Percentiles rank a stretch among this genome's conserved stretches.
phyloP scores from a whole-genome alignment of 1,140 invertebrate species.

The Drosophila lowei region DNA sequence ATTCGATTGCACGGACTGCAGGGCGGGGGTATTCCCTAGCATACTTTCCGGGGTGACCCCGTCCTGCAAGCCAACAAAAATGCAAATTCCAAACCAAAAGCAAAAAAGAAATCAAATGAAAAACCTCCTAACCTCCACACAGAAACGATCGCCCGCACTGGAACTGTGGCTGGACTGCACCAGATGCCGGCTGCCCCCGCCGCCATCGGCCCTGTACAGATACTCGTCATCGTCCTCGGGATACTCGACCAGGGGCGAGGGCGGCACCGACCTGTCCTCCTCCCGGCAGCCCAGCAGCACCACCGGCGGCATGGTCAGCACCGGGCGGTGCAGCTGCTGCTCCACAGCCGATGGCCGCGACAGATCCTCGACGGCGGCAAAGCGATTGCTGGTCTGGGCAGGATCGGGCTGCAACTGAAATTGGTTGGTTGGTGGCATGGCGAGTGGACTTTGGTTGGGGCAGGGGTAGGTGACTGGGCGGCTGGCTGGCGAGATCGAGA shows the following conservation, averaged over 20 bases:
- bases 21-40: no score
- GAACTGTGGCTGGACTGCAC: slow-evolving; percentile 70
- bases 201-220: slow-evolving; percentile 27
- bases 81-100: slow-evolving; percentile 34
- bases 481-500: slow-evolving; percentile 24
- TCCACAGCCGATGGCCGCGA: slow-evolving; percentile 48
- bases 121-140: slow-evolving; percentile 83
- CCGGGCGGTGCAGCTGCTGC: slow-evolving; percentile 80
- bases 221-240: slow-evolving; percentile 88
- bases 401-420: slow-evolving; percentile 65
- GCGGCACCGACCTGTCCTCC: slow-evolving; percentile 61
- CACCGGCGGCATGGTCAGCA: slow-evolving; percentile 78
- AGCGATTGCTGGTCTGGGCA: slow-evolving; percentile 13
- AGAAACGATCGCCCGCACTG: slow-evolving; percentile 78
- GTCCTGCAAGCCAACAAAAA: slow-evolving; percentile 27
- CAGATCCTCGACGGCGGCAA: not conserved
- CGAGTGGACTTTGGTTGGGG: slow-evolving; percentile 29
- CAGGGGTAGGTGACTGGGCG: slow-evolving; percentile 14
- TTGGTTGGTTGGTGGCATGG: slow-evolving; percentile 38
- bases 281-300: slow-evolving; percentile 71
- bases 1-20: no score
- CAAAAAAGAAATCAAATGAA: slow-evolving; percentile 52
- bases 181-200: slow-evolving; percentile 12
- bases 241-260: slow-evolving; percentile 84
- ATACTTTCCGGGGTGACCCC: no score